Evolutionary conservation across 64 coral and sea anemone genomes (phyloP).

Genomic region (Stichodactyla mertensii): DNA sequence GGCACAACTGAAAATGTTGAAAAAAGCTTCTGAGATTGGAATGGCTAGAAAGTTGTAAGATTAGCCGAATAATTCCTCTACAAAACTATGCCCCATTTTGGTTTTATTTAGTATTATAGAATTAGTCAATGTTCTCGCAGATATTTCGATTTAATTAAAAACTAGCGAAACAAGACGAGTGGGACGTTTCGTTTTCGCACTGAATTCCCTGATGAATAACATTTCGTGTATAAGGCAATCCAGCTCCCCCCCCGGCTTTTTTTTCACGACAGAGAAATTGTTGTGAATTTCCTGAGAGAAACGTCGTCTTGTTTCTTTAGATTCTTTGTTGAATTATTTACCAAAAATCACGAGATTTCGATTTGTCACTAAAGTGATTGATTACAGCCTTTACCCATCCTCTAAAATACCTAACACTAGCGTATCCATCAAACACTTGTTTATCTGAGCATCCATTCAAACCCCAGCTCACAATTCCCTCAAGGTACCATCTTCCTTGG

Average conservation of each 20-base stretch:
- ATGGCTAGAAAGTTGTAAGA: too few relatives aligned
- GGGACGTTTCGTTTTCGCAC: too few relatives aligned
- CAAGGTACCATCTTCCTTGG: conserved; percentile 4
- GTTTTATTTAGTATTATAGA: not conserved
- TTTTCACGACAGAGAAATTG: too few relatives aligned
- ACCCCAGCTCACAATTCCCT: conserved; percentile 15
- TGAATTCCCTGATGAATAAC: too few relatives aligned
- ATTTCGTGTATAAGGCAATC: too few relatives aligned
- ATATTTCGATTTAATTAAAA: not conserved
- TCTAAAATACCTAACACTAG: conserved; percentile 19
- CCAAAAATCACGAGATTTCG: not conserved
- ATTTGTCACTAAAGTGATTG: conserved; percentile 10
- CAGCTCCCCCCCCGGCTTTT: too few relatives aligned
- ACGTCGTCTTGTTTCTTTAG: too few relatives aligned
- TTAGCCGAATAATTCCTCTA: not conserved
- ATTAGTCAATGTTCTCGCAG: not conserved
- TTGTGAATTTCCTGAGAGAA: too few relatives aligned
- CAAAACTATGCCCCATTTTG: not conserved
- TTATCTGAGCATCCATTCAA: not conserved
- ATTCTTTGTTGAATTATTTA: too few relatives aligned
- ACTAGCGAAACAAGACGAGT: too few relatives aligned
- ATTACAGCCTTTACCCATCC: not conserved
- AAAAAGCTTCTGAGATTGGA: too few relatives aligned
- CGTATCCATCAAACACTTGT: not conserved
- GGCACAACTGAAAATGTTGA: too few relatives aligned